phyloP scores from a whole-genome alignment of 2,797 vertebrate genomes.

The Petrocephalus sullivani region DNA sequence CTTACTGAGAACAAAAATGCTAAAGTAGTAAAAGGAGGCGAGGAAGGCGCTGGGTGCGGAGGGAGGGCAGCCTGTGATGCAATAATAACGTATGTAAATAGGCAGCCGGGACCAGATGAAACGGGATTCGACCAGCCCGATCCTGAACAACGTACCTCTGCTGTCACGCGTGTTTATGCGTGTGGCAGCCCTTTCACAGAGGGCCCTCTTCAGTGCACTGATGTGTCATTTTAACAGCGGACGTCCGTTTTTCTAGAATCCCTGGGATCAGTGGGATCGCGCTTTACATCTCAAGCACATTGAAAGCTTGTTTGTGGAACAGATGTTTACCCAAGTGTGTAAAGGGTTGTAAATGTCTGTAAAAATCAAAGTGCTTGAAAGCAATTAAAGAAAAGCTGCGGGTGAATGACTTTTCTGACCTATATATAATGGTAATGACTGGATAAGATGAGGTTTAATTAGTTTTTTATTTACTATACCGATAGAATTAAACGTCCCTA shows the following conservation, averaged over 20 bases:
- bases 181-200: neutral
- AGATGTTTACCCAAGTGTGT: neutral
- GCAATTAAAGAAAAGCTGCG: neutral
- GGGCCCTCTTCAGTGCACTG: neutral
- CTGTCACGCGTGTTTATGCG: conserved; percentile 41
- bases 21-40: conserved; percentile 26
- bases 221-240: neutral
- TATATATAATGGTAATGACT: neutral
- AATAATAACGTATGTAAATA: conserved; percentile 64
- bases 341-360: neutral
- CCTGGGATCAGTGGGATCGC: neutral
- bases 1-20: conserved; percentile 27
- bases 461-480: neutral
- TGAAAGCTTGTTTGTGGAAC: neutral
- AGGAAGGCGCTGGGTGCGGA: conserved; percentile 32
- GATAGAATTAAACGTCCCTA: neutral
- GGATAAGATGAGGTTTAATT: neutral
- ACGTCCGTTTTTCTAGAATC: neutral
- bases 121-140: conserved; percentile 61
- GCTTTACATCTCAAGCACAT: neutral
- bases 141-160: conserved; percentile 48
- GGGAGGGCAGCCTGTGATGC: conserved; percentile 44
- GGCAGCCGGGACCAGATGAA: conserved; percentile 54
- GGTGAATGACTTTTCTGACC: neutral
- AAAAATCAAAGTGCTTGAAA: neutral